Conservation (phyloP, 2,888 invertebrate genomes). For the Agrypnus murinus region DNA sequence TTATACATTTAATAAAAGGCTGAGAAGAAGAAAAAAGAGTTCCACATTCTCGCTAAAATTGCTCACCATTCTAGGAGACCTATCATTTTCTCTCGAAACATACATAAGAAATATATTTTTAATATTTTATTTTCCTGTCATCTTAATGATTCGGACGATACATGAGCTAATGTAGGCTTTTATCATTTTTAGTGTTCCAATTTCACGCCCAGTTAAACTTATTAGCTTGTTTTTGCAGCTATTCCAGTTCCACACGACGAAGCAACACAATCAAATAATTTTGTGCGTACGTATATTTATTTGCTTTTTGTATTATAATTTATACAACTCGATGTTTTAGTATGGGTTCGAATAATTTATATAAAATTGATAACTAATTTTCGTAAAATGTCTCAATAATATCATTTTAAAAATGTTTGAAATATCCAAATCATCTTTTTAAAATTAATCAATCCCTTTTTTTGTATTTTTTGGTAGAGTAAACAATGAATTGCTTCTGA, state of each 20-base stretch:
- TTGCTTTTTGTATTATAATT: neutral
- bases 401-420: too few relatives aligned
- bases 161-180: slow-evolving; percentile 23
- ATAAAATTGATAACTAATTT: too few relatives aligned
- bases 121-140: slow-evolving; percentile 22
- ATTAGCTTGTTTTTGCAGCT: slow-evolving; percentile 27
- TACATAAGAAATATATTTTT: slow-evolving; percentile 22
- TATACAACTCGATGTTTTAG: too few relatives aligned
- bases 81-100: slow-evolving; percentile 29
- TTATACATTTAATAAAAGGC: slow-evolving; percentile 25
- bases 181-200: slow-evolving; percentile 30
- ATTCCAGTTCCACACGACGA: neutral
- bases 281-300: neutral
- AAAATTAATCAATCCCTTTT: too few relatives aligned
- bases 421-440: too few relatives aligned
- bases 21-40: neutral
- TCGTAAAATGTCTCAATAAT: too few relatives aligned
- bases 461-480: too few relatives aligned
- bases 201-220: slow-evolving; percentile 30
- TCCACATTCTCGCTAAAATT: slow-evolving; percentile 9
- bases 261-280: neutral
- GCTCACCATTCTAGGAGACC: slow-evolving; percentile 13
- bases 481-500: too few relatives aligned
- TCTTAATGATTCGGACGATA: slow-evolving; percentile 24
- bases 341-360: too few relatives aligned